Percentiles rank a stretch among this genome's conserved stretches.
Conservation (phyloP, 2,113 vertebrate species). For the Channa argus region DNA sequence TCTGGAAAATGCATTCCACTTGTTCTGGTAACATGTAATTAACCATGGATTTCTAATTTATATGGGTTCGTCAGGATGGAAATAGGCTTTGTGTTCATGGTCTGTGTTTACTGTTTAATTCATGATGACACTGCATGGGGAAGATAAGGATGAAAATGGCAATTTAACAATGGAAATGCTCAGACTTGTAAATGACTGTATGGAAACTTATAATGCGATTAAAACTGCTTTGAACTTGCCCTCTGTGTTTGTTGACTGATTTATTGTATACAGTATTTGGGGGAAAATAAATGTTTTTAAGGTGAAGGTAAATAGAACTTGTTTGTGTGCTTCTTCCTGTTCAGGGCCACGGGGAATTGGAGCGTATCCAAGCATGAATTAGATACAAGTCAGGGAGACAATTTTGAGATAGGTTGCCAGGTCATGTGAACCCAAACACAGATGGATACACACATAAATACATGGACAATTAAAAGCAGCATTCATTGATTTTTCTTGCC, state of each 20-base stretch:
- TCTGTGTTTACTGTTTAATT: slow-evolving; percentile 62
- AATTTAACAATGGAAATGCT: slow-evolving; percentile 69
- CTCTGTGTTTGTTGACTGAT: slow-evolving; percentile 55
- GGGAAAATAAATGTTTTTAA: slow-evolving; percentile 30
- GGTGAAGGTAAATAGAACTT: slow-evolving; percentile 34
- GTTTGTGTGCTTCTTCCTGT: slow-evolving; percentile 12
- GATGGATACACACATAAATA: too few species aligned
- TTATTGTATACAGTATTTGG: slow-evolving; percentile 31
- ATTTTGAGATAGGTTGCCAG: neutral
- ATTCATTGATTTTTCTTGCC: too few species aligned
- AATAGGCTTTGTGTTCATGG: slow-evolving; percentile 62
- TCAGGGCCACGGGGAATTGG: neutral
- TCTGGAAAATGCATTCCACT: slow-evolving; percentile 45
- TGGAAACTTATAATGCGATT: slow-evolving; percentile 75
- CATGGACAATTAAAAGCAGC: too few species aligned
- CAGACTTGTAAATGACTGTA: slow-evolving; percentile 72
- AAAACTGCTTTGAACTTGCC: slow-evolving; percentile 74
- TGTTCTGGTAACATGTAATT: slow-evolving; percentile 51
- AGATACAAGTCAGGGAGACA: neutral
- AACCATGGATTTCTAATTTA: slow-evolving; percentile 55
- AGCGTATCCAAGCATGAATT: neutral
- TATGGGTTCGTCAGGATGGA: slow-evolving; percentile 43
- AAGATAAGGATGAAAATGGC: slow-evolving; percentile 71
- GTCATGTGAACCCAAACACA: too few species aligned
- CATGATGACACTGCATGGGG: slow-evolving; percentile 57